phyloP scores from a whole-genome alignment of 2,113 vertebrate species.

The Alexandromys fortis region DNA sequence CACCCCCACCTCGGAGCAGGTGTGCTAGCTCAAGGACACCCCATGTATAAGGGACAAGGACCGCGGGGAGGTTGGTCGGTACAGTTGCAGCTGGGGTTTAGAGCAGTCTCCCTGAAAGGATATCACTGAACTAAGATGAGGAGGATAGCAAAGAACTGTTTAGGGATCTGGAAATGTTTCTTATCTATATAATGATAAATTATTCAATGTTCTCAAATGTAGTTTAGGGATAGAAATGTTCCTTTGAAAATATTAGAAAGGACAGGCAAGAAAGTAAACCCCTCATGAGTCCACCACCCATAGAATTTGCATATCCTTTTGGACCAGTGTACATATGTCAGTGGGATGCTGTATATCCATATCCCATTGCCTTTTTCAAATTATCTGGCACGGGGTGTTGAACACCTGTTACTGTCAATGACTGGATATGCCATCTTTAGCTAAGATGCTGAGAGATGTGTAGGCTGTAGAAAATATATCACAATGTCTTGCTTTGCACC shows the following conservation, averaged over 20 bases:
- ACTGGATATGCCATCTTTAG: not conserved
- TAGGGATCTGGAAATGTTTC: not conserved
- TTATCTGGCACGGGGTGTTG: not conserved
- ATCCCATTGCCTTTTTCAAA: not conserved
- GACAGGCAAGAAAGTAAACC: not conserved
- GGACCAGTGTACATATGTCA: not conserved
- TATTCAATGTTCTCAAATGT: not conserved
- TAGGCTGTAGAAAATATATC: not conserved
- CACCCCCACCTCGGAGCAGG: not conserved
- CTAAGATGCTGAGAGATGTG: not conserved
- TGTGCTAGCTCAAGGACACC: not conserved
- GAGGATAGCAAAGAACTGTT: not conserved
- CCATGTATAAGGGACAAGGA: not conserved
- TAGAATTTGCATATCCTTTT: not conserved
- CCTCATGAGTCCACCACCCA: not conserved
- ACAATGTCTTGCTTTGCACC: not conserved
- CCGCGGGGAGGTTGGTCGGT: rapidly evolving
- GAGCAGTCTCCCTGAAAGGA: not conserved
- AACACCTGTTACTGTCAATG: not conserved
- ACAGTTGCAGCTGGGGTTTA: not conserved
- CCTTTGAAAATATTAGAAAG: not conserved
- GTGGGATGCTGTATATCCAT: not conserved
- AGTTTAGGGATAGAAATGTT: slow-evolving; percentile 32
- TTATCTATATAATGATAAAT: not conserved
- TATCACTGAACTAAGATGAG: not conserved